Conservation (phyloP, 2,888 invertebrate genomes). For the Leistus spinibarbis region DNA sequence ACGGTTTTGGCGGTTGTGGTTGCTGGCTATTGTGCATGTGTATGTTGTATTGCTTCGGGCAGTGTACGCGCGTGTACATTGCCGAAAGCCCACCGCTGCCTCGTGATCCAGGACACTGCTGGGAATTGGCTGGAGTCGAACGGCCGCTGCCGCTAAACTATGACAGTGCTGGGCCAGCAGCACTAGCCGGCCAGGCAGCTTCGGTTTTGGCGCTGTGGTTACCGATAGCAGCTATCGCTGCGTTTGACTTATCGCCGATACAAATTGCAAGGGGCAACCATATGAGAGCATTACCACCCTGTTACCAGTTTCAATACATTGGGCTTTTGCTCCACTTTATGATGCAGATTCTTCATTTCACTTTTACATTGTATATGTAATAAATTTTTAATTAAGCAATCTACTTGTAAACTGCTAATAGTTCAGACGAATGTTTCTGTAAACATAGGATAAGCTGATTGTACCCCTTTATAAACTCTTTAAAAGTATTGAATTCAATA, state of each 20-base stretch:
- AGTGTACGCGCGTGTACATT: constrained; percentile 44
- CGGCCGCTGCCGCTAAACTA: constrained; percentile 7
- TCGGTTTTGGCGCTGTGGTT: not conserved
- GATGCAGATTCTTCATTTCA: not conserved
- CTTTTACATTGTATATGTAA: too few species aligned
- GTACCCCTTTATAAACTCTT: not conserved
- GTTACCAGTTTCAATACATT: not conserved
- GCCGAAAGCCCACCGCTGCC: constrained; percentile 43
- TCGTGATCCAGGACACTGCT: constrained; percentile 51
- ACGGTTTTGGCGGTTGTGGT: constrained; percentile 43
- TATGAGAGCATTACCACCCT: not conserved
- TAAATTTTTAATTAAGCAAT: too few species aligned
- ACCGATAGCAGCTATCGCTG: constrained; percentile 20
- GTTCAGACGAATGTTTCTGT: too few species aligned
- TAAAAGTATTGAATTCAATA: not conserved
- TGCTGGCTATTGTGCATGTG: constrained; percentile 43
- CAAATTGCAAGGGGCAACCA: constrained; percentile 6
- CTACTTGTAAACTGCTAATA: too few species aligned
- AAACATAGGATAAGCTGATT: not conserved
- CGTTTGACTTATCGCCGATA: constrained; percentile 23
- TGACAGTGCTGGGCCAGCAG: constrained; percentile 2
- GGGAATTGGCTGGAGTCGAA: constrained; percentile 47
- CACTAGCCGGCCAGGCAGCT: not conserved
- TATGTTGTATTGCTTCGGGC: constrained; percentile 31
- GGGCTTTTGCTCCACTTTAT: not conserved